phyloP scores from a whole-genome alignment of 2,888 invertebrate genomes.

The Napeogenes sylphis region DNA sequence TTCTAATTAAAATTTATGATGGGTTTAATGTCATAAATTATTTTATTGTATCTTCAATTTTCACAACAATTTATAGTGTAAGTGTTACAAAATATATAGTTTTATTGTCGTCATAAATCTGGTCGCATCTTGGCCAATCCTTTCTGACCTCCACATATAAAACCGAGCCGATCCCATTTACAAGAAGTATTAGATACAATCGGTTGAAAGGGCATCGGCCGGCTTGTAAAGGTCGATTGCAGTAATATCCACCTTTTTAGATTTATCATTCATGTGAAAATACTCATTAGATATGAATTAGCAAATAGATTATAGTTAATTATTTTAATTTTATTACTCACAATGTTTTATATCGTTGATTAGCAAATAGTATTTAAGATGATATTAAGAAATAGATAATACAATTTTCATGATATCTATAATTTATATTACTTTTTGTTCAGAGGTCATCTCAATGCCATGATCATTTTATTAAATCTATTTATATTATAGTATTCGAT shows the following conservation, averaged over 20 bases:
- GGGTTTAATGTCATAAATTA: neutral
- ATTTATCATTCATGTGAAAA: slow-evolving; percentile 20
- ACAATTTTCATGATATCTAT: no score
- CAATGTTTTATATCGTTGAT: no score
- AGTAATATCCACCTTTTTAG: slow-evolving; percentile 31
- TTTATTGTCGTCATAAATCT: slow-evolving; percentile 4
- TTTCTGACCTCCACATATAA: slow-evolving; percentile 16
- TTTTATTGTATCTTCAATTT: neutral
- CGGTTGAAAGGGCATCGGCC: slow-evolving; percentile 28
- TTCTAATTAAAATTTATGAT: no score
- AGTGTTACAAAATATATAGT: neutral
- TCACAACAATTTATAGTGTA: no score
- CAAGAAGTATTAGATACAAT: slow-evolving; percentile 19
- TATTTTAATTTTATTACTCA: slow-evolving; percentile 4
- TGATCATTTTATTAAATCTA: neutral
- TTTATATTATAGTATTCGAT: neutral
- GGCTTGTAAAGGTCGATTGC: slow-evolving; percentile 23
- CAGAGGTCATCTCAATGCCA: neutral
- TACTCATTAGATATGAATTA: slow-evolving; percentile 12
- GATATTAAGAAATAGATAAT: no score
- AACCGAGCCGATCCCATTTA: slow-evolving; percentile 19
- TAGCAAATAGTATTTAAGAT: no score
- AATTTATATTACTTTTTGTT: no score
- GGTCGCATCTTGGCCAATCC: slow-evolving; percentile 10
- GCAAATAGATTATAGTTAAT: slow-evolving; percentile 7